Base-by-base conservation (phyloP, 2,888 invertebrate genomes). In the Volucella inanis region DNA sequence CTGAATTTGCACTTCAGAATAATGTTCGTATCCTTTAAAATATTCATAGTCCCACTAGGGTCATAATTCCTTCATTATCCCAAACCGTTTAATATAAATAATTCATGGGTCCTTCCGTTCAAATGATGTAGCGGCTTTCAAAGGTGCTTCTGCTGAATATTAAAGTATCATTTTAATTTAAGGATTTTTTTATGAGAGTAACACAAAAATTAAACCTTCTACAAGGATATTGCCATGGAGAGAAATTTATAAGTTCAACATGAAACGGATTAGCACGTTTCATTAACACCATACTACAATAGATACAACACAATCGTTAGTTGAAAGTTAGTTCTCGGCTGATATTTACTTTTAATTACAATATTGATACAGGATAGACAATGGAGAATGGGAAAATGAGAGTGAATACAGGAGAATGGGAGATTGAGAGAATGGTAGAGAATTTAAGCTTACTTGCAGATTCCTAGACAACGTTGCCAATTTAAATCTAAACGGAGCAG, bases 321-420 rank as follows among this genome's bases (percentile, higher is more conserved):
- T 76, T 80, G 45, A 11, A 75, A 71, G 80, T 80, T 67, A 80
- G 67, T 71, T 75, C 49, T 65, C 84, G 80, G 84, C 84, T 84
- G 84, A 84, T 84, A 75, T 84, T 84, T 79, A 71, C 79, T 75
- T 84, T 79, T 84, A 84, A 84, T 84, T 84, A 84, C 59, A 75
- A 71, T 55, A 61, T 64, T 64, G 62, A 70, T 41, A 52, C 45
- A 70, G 67, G 45, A 62, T 68, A 80, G 80, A 71, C 54, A 3
- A 10, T 64, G 12, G 59, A 75, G 80, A 67, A 64, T 71, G 65
- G 68, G 75, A 71, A 54, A 65, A 9, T 12, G 31, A 31, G 31
- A 31, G 31, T 31, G 31, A 31, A 14, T 3, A 52, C 10, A 18
- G 15, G 59, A 75, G 84, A 67, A 64, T 71, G 65, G 68, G 75